These are phyloP conservation scores for Kryphioiulus occultus DNA, from an alignment of 2,888 invertebrate species.

Conservation along the genomic window DNA sequence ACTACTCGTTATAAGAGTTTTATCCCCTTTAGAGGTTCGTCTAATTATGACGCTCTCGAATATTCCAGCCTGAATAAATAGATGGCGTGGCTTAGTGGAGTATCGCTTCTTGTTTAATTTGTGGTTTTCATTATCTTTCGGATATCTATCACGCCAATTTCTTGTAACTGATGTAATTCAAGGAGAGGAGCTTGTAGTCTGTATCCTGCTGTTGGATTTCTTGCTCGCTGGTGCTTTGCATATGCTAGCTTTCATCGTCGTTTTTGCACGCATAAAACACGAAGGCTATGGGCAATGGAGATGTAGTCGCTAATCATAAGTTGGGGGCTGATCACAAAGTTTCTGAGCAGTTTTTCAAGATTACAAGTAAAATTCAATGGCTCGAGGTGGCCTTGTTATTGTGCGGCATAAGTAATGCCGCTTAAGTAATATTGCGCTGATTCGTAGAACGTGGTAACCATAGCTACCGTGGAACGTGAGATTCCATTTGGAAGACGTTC, in stretches of 20 bases:
- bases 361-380: too few species aligned
- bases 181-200: background rate
- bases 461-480: too few species aligned
- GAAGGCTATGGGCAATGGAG: background rate
- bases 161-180: slow-evolving; percentile 18
- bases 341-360: background rate
- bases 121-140: slow-evolving; percentile 31
- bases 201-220: background rate
- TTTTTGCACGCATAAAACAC: background rate
- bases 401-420: too few species aligned
- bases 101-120: slow-evolving; percentile 31
- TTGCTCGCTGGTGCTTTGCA: background rate
- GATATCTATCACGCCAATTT: slow-evolving; percentile 25
- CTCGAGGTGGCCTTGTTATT: too few species aligned
- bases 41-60: background rate
- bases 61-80: background rate
- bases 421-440: too few species aligned
- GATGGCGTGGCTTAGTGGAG: slow-evolving; percentile 22
- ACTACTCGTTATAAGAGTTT: background rate
- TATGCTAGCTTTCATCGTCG: slow-evolving; percentile 12
- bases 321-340: background rate
- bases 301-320: background rate
- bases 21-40: background rate
- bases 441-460: too few species aligned
- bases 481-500: too few species aligned